These are phyloP conservation scores for Cygnus olor DNA, from an alignment of 2,797 vertebrate genomes.

Conservation along the genomic window DNA sequence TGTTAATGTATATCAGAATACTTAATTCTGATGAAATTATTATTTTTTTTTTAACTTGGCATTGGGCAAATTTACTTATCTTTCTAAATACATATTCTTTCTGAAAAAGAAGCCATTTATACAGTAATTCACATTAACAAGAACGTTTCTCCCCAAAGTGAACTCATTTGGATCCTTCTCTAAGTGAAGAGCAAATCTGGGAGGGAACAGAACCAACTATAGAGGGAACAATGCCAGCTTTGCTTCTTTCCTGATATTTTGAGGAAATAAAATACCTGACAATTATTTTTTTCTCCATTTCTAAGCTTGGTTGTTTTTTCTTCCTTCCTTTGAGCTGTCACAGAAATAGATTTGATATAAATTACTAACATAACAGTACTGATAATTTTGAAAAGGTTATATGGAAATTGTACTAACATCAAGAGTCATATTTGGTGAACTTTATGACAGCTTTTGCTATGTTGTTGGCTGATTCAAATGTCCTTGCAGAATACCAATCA, in stretches of 20 bases:
- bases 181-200: background rate
- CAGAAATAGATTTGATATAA: slow-evolving; percentile 32
- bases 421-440: slow-evolving; percentile 9
- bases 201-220: background rate
- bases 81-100: background rate
- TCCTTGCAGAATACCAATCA: slow-evolving; percentile 43
- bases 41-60: background rate
- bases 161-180: background rate
- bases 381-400: slow-evolving; percentile 63
- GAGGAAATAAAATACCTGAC: background rate
- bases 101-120: background rate
- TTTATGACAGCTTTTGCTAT: slow-evolving; percentile 31
- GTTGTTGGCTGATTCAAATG: slow-evolving; percentile 16
- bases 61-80: background rate
- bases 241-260: background rate
- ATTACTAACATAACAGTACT: slow-evolving; percentile 6
- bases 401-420: slow-evolving; percentile 50
- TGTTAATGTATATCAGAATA: background rate
- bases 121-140: background rate
- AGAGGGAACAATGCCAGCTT: background rate
- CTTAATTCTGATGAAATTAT: background rate
- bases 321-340: background rate
- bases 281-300: background rate
- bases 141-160: background rate
- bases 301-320: background rate